These are phyloP conservation scores for Notechis scutatus DNA, from an alignment of 2,113 vertebrate genomes.

Conservation along the genomic window DNA sequence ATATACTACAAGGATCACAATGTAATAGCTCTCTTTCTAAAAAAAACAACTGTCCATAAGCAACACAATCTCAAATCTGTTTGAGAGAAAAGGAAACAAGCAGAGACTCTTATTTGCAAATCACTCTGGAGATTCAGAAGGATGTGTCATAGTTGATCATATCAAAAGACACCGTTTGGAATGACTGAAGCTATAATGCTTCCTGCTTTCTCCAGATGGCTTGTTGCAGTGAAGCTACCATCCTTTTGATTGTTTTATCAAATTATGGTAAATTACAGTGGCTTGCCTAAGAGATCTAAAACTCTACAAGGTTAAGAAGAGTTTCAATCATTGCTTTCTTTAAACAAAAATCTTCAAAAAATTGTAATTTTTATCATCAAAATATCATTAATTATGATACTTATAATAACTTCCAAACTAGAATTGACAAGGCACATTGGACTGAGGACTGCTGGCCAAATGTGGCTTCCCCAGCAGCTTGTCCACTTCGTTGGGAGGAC, in stretches of 20 bases:
- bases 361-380: background rate
- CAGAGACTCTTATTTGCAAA: background rate
- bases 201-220: background rate
- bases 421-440: background rate
- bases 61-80: background rate
- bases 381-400: background rate
- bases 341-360: background rate
- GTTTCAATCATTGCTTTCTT: background rate
- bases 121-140: background rate
- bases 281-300: background rate
- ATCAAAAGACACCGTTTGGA: background rate
- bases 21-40: background rate
- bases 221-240: background rate
- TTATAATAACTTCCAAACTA: background rate
- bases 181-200: background rate
- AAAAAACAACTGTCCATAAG: background rate
- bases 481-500: background rate
- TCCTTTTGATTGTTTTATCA: background rate
- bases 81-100: background rate
- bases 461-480: background rate
- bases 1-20: background rate
- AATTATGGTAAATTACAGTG: background rate
- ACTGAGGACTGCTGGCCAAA: background rate
- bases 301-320: background rate
- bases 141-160: background rate